Conservation (phyloP, 2,797 vertebrate species). For the Gadopsis bispinosus region DNA sequence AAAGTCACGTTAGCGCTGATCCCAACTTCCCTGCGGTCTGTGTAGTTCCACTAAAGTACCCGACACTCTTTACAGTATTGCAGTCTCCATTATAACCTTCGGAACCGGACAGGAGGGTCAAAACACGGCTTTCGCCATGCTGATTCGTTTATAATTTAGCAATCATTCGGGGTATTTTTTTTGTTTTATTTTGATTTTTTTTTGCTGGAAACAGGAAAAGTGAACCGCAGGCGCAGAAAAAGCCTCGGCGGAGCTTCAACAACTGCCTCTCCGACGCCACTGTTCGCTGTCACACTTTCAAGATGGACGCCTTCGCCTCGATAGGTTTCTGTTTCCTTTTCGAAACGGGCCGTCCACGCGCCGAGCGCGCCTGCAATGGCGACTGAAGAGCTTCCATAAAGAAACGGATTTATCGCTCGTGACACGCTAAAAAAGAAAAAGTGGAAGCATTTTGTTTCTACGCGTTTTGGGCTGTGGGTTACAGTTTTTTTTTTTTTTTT, state of each 20-base stretch:
- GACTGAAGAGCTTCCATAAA: accelerated
- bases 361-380: accelerated
- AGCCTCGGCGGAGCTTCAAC: background rate
- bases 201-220: background rate
- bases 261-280: background rate
- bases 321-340: slow-evolving; percentile 85
- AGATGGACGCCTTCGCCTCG: slow-evolving; percentile 75
- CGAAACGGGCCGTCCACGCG: background rate
- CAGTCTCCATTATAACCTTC: too few species aligned
- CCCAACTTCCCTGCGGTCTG: background rate
- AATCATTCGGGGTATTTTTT: background rate
- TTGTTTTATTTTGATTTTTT: background rate
- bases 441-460: background rate
- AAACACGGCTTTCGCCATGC: background rate
- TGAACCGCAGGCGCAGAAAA: slow-evolving; percentile 17
- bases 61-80: background rate
- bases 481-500: slow-evolving; percentile 20
- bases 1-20: background rate
- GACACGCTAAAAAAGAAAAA: background rate
- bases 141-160: background rate
- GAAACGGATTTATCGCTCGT: accelerated
- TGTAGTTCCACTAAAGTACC: background rate
- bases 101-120: accelerated
- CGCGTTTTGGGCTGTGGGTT: slow-evolving; percentile 13
- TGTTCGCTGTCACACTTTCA: slow-evolving; percentile 65